Evolutionary conservation across 1,140 invertebrate genomes (phyloP).

Genomic region (Tetraneura akinire): DNA sequence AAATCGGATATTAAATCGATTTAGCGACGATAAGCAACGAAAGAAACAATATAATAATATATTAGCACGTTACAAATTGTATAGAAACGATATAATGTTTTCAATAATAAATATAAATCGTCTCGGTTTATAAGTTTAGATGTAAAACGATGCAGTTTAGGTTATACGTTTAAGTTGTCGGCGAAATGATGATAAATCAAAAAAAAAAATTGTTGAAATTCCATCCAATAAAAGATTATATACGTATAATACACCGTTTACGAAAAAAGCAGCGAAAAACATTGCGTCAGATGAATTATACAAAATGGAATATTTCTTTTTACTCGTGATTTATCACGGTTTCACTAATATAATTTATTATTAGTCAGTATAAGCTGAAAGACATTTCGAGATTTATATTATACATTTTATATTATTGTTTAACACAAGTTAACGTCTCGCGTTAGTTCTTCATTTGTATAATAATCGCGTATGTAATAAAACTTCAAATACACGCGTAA

Average conservation of each 20-base stretch:
- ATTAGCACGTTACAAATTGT: too few relatives aligned
- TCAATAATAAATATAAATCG: background rate
- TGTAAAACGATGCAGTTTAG: background rate
- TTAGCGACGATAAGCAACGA: too few relatives aligned
- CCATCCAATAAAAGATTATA: too few relatives aligned
- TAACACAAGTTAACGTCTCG: background rate
- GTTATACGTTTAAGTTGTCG: background rate
- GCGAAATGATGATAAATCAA: background rate
- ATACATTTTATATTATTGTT: too few relatives aligned
- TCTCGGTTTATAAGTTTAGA: background rate
- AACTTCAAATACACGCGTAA: too few relatives aligned
- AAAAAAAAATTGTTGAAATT: constrained; percentile 14
- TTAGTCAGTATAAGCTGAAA: background rate
- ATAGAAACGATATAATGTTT: too few relatives aligned
- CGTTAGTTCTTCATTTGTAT: background rate
- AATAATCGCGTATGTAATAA: too few relatives aligned
- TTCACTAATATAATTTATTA: background rate
- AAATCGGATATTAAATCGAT: too few relatives aligned
- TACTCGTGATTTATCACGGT: background rate
- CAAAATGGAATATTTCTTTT: constrained; percentile 2
- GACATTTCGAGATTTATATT: too few relatives aligned
- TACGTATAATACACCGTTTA: background rate
- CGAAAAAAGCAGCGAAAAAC: background rate
- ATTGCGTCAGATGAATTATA: background rate
- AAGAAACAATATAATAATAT: too few relatives aligned